Evolutionary conservation across 2,113 vertebrate species (phyloP).

Genomic region (Excalfactoria chinensis): DNA sequence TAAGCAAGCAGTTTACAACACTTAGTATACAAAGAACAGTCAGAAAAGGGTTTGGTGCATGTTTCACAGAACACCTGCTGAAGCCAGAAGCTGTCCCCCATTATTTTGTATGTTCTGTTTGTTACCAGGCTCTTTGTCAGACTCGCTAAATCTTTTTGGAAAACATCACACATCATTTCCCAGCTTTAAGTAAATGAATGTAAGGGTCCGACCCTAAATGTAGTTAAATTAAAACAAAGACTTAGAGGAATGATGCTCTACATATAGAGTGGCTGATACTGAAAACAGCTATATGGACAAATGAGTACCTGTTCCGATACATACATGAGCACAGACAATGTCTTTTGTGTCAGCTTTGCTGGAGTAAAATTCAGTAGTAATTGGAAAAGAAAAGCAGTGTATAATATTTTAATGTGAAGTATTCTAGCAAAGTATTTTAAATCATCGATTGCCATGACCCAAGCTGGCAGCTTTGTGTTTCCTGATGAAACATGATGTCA

Average conservation of each 20-base stretch:
- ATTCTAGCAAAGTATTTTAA: neutral
- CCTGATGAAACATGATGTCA: neutral
- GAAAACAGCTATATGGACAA: neutral
- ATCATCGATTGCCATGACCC: neutral
- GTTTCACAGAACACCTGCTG: neutral
- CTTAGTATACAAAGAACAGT: neutral
- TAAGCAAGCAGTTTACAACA: neutral
- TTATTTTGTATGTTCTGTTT: neutral
- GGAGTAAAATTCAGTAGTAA: neutral
- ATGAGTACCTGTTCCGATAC: neutral
- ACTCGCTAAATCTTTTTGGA: neutral
- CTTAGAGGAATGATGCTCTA: neutral
- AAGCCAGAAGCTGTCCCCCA: neutral
- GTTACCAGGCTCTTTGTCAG: neutral
- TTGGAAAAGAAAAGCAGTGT: neutral
- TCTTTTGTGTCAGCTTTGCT: neutral
- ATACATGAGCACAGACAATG: neutral
- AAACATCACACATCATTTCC: neutral
- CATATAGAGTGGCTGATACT: neutral
- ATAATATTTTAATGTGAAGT: neutral
- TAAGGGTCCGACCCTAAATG: neutral
- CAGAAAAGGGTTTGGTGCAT: neutral
- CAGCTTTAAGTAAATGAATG: neutral
- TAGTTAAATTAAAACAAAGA: neutral
- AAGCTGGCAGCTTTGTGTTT: neutral